Base-by-base conservation (phyloP, 64 coral and sea anemone species). In the Anthopleura sola region DNA sequence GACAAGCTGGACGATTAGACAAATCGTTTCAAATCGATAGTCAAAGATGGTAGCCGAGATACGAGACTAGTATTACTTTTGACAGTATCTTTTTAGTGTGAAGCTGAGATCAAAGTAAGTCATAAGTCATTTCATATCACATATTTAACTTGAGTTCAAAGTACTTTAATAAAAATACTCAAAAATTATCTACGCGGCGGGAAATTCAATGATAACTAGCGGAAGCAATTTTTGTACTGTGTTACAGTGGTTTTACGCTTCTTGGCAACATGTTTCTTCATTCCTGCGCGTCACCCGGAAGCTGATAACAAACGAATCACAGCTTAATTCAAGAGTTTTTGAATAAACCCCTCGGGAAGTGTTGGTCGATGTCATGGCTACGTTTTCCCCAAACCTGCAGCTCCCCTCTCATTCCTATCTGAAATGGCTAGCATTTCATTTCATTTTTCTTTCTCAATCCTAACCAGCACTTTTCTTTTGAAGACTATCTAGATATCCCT, bases 251-350 rank as follows among this genome's bases (percentile, higher is more conserved):
- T 31, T 34, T 71, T 71, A 32, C n/a, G 13, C n/a, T 1, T 71
- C 23, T 71, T 31, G 1, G 12, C 20, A n/a, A 3, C 29, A 44
- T 44, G 29, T 71, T 71, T 71, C 66, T 71, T 71, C 66, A 31
- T 71, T 71, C 66, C 66, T 71, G 66, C 66, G 66, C 29, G 66
- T 71, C 66, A 71, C 29, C 66, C n/a, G 66, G 29, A 71, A 71
- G 29, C 66, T 32, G 31, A 71, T 29, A 71, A 71, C 29, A 71
- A 71, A 71, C 28, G 29, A 71, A 32, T 71, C 28, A 13, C n/a
- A 32, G 31, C 66, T 62, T 62, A 62, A n/a, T 62, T 62, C 58
- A 62, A 62, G 58, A 62, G 58, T n/a, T n/a, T 23, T 23, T 5
- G 21, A n/a, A 26, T 23, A 26, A 62, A n/a, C n/a, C 21, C 58